These are phyloP conservation scores for Dimorphilus gyrociliatus DNA, from an alignment of 2,888 invertebrate genomes.

Conservation along the genomic window DNA sequence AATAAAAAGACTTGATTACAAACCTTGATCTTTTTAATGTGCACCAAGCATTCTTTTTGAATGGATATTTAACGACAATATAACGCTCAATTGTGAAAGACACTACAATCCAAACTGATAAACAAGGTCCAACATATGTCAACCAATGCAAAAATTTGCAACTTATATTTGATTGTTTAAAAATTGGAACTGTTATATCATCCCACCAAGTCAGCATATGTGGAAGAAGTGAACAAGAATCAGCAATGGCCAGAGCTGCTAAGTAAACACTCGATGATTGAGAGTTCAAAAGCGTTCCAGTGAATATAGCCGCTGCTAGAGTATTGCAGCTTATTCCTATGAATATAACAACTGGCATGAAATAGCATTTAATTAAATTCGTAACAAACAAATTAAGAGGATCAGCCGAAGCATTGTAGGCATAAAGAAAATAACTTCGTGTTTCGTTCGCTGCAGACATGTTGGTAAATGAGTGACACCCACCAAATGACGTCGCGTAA, in stretches of 20 bases:
- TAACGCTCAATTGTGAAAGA: slow-evolving; percentile 70
- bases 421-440: no score
- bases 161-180: slow-evolving; percentile 33
- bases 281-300: slow-evolving; percentile 50
- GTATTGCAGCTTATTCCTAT: slow-evolving; percentile 59
- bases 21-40: slow-evolving; percentile 4
- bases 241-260: slow-evolving; percentile 57
- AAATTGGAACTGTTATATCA: slow-evolving; percentile 8
- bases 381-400: no score
- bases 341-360: slow-evolving; percentile 50
- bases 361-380: no score
- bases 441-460: no score
- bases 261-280: slow-evolving; percentile 64
- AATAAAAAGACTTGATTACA: no score
- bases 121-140: slow-evolving; percentile 25
- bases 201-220: slow-evolving; percentile 39
- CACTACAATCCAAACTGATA: slow-evolving; percentile 59
- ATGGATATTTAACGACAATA: slow-evolving; percentile 59
- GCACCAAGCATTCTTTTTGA: no score
- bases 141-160: slow-evolving; percentile 56
- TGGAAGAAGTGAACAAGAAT: slow-evolving; percentile 53
- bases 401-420: no score
- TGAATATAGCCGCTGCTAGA: slow-evolving; percentile 56
- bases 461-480: no score
- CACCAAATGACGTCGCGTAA: no score